Evolutionary conservation across 1,140 invertebrate genomes (phyloP).

Genomic region (Cotesia chilonis): DNA sequence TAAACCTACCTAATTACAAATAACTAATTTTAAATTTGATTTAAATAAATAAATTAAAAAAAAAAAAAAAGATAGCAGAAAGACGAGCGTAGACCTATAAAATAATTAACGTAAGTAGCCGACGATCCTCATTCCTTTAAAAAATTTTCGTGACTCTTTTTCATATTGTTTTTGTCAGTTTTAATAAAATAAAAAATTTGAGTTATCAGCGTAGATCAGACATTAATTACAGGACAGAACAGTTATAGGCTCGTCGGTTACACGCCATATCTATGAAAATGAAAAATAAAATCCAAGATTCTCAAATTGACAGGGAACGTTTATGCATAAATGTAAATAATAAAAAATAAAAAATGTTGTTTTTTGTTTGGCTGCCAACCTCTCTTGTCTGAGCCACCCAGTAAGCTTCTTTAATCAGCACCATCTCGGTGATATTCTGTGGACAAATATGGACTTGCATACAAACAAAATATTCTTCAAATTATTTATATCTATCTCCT

Average conservation of each 20-base stretch:
- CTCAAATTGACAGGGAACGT: constrained; percentile 14
- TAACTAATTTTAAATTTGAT: no score
- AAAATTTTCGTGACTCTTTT: constrained; percentile 19
- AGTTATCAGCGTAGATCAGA: background rate
- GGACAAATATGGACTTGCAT: constrained; percentile 66
- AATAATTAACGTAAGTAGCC: constrained; percentile 33
- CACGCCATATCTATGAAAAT: constrained; percentile 3
- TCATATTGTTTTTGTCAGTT: background rate
- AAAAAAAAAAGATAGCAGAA: constrained; percentile 55
- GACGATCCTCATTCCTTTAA: constrained; percentile 28
- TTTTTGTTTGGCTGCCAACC: constrained; percentile 70
- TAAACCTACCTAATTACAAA: constrained; percentile 59
- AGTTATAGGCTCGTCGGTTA: constrained; percentile 22
- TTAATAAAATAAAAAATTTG: background rate
- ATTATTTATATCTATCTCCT: background rate
- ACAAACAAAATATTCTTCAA: constrained; percentile 39
- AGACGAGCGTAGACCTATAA: constrained; percentile 55
- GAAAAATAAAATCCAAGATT: constrained; percentile 1
- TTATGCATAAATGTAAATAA: constrained; percentile 32
- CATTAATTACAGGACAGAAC: background rate
- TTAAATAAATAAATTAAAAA: constrained; percentile 46
- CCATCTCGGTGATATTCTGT: constrained; percentile 93
- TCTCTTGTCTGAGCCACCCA: constrained; percentile 90
- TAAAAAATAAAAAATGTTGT: constrained; percentile 43
- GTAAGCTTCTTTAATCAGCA: constrained; percentile 91